Evolutionary conservation across 1,140 invertebrate genomes (phyloP).

Genomic region (Drosophila nigrodunni): DNA sequence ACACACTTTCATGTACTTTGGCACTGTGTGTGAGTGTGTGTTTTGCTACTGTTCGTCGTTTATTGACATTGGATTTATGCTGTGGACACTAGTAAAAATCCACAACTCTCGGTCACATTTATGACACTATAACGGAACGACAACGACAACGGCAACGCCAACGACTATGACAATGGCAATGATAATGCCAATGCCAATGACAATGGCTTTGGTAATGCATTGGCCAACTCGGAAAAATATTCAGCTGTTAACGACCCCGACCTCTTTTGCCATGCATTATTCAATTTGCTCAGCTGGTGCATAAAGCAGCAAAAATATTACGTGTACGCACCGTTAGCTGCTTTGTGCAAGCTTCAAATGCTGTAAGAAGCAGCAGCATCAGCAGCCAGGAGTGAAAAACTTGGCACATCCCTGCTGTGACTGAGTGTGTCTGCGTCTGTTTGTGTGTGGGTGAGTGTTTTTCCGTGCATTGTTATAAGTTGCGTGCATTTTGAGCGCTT

Average conservation of each 20-base stretch:
- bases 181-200: conserved; percentile 42
- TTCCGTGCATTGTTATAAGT: conserved; percentile 62
- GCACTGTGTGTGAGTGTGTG: not conserved
- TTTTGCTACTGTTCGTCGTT: conserved; percentile 37
- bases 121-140: conserved; percentile 56
- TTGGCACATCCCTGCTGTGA: not conserved
- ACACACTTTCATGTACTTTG: conserved; percentile 23
- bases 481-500: conserved; percentile 60
- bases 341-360: conserved; percentile 36
- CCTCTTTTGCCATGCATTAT: conserved; percentile 51
- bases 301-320: conserved; percentile 49
- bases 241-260: conserved; percentile 3
- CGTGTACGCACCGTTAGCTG: conserved; percentile 66
- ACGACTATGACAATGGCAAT: conserved; percentile 39
- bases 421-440: conserved; percentile 1
- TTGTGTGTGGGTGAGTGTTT: conserved; percentile 3
- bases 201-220: conserved; percentile 49
- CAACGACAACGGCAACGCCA: conserved; percentile 34
- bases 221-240: conserved; percentile 26
- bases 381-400: not conserved
- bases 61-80: conserved; percentile 71
- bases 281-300: conserved; percentile 58
- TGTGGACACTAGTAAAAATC: conserved; percentile 44
- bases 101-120: conserved; percentile 48
- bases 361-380: conserved; percentile 3